These are phyloP conservation scores for Barypeithes pellucidus DNA, from an alignment of 2,888 invertebrate genomes.

Conservation along the genomic window DNA sequence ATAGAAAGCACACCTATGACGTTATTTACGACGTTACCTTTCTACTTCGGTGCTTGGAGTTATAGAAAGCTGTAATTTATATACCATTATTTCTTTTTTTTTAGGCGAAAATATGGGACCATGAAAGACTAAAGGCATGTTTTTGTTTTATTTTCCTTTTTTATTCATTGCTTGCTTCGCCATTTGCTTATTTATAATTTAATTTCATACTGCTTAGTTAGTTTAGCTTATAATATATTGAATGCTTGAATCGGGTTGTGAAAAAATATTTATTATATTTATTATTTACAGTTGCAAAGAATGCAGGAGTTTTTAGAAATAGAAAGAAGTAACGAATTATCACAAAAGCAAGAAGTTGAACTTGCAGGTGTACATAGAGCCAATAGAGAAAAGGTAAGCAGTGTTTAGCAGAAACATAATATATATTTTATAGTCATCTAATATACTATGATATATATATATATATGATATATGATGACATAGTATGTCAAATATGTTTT, in stretches of 20 bases:
- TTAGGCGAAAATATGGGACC: conserved; percentile 75
- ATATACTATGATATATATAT: too few species aligned
- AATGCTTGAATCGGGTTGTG: neutral
- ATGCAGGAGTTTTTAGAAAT: conserved; percentile 73
- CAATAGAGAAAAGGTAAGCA: conserved; percentile 75
- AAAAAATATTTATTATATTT: neutral
- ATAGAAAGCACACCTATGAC: too few species aligned
- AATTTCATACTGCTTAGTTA: conserved; percentile 6
- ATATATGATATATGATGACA: too few species aligned
- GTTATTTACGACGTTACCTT: too few species aligned
- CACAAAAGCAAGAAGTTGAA: conserved; percentile 78
- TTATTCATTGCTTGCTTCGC: conserved; percentile 22
- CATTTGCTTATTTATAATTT: conserved; percentile 52
- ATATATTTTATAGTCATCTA: too few species aligned
- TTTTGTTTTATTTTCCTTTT: conserved; percentile 62
- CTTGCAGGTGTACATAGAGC: conserved; percentile 77
- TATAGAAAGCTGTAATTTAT: conserved; percentile 46
- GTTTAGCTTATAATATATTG: neutral
- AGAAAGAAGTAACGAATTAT: conserved; percentile 78
- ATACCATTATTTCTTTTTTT: conserved; percentile 69
- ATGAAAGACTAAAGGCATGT: conserved; percentile 78
- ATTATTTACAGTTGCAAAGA: conserved; percentile 72
- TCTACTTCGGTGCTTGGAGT: too few species aligned
- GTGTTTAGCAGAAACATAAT: neutral
- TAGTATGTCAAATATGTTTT: too few species aligned